Evolutionary conservation across 1,140 invertebrate species (phyloP), one percentile per base, ranked within the genome.

Genomic region (Scaptomyza graminum): DNA sequence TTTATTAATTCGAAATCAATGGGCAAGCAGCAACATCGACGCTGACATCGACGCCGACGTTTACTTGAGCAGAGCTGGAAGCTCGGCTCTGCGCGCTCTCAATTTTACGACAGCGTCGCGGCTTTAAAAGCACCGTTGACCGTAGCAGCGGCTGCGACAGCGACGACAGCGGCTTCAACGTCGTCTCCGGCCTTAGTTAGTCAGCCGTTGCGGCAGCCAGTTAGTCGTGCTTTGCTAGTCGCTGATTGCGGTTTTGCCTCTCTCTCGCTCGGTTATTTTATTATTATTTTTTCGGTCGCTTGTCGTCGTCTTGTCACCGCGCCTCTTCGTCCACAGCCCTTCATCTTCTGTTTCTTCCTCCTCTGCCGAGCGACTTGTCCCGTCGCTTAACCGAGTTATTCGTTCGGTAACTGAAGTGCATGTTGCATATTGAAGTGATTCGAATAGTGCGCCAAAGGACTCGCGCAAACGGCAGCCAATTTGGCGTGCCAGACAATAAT

Each of bases 171-270:
- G 74, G 44, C 55, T 49, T 31, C 25, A 31, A 49, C 60, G 50
- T n/a, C 13, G 51, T 51, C 70, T 68, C 22, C 39, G 73, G 80
- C 62, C 74, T 84, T 85, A 84, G 81, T 77, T 76, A 65, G 76
- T 77, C 68, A 79, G 76, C 79, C 66, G 61, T 63, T 59, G 79
- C 80, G 70, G 74, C 83, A 75, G 75, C 63, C 83, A 87, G 82
- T 87, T 85, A 85, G 82, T 85, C 79, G 75, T 85, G 78, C 74
- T 87, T 85, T 78, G 83, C 74, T 82, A 85, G 82, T 85, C 80
- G 74, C 68, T 65, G 80, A 51, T 59, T 55, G 66, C 81, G 80
- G 80, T 84, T 73, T 79, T 68, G 72, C 59, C 71, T 62, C 66
- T 68, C 66, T 65, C 71, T 67, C n/a, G n/a, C 49, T 59, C 31